Conservation (phyloP, 2,113 vertebrate genomes). For the Stomatorhinus ivindoensis region DNA sequence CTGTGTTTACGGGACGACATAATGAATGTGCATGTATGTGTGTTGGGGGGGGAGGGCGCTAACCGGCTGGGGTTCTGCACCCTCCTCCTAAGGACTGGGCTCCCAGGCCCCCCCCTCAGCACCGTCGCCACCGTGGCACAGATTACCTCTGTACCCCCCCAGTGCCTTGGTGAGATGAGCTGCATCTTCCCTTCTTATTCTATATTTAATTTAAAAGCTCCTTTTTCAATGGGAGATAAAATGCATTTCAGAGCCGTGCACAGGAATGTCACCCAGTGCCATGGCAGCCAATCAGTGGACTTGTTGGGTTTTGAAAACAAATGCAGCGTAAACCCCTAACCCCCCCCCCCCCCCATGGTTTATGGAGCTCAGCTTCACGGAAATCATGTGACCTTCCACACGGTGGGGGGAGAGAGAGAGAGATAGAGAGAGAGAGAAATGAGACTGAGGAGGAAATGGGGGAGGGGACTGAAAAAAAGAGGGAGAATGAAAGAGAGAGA, state of each 20-base stretch:
- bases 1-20: neutral
- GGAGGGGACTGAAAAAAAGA: slow-evolving; percentile 18
- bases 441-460: slow-evolving; percentile 23
- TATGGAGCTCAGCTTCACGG: slow-evolving; percentile 67
- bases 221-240: neutral
- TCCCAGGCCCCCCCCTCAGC: neutral
- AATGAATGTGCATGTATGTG: neutral
- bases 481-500: slow-evolving; percentile 31
- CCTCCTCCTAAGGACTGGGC: neutral
- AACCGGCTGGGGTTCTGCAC: neutral
- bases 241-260: neutral
- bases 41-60: neutral
- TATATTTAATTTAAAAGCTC: neutral
- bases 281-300: neutral
- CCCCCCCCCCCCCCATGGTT: slow-evolving; percentile 25
- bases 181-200: neutral
- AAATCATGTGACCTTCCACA: slow-evolving; percentile 71
- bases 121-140: neutral
- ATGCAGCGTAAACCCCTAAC: neutral
- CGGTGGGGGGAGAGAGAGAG: slow-evolving; percentile 10
- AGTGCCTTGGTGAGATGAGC: neutral
- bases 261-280: neutral
- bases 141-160: neutral
- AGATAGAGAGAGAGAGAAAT: slow-evolving; percentile 30
- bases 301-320: neutral